Evolutionary conservation across 2,113 vertebrate genomes (phyloP).

Genomic region (Bubo bubo): DNA sequence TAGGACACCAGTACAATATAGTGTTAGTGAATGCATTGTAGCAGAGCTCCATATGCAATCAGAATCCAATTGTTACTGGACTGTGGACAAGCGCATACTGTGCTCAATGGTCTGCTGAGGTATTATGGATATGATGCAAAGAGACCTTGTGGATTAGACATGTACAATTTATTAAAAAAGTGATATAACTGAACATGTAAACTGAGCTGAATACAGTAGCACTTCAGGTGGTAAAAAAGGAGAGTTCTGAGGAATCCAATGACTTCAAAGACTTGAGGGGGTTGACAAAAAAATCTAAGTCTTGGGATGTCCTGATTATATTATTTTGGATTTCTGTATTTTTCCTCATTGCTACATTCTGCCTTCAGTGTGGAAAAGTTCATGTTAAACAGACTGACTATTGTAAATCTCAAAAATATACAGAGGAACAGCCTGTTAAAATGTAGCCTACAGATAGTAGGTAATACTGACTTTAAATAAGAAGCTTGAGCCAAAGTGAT

Average conservation of each 20-base stretch:
- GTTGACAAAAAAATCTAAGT: not conserved
- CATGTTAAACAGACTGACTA: constrained; percentile 58
- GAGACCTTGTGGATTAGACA: constrained; percentile 75
- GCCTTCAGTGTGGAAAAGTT: constrained; percentile 44
- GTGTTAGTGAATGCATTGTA: constrained; percentile 76
- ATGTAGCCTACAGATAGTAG: constrained; percentile 55
- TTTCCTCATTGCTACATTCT: constrained; percentile 41
- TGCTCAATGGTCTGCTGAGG: constrained; percentile 92
- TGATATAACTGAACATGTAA: constrained; percentile 66
- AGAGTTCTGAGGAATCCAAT: not conserved
- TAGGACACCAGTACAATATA: constrained; percentile 79
- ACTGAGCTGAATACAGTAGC: constrained; percentile 26
- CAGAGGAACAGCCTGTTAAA: constrained; percentile 63
- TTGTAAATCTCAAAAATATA: constrained; percentile 61
- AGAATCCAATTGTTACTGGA: constrained; percentile 86
- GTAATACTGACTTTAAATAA: constrained; percentile 64
- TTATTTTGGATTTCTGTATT: constrained; percentile 10
- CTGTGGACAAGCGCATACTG: constrained; percentile 85
- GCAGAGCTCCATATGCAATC: constrained; percentile 79
- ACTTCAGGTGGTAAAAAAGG: constrained; percentile 37
- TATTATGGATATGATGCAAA: constrained; percentile 84
- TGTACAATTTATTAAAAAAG: constrained; percentile 78
- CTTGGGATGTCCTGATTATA: constrained; percentile 1
- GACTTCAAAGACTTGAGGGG: not conserved
- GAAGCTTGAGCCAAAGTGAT: constrained; percentile 46